These are phyloP conservation scores for Falco cherrug DNA, from an alignment of 2,797 vertebrate species.

Conservation along the genomic window DNA sequence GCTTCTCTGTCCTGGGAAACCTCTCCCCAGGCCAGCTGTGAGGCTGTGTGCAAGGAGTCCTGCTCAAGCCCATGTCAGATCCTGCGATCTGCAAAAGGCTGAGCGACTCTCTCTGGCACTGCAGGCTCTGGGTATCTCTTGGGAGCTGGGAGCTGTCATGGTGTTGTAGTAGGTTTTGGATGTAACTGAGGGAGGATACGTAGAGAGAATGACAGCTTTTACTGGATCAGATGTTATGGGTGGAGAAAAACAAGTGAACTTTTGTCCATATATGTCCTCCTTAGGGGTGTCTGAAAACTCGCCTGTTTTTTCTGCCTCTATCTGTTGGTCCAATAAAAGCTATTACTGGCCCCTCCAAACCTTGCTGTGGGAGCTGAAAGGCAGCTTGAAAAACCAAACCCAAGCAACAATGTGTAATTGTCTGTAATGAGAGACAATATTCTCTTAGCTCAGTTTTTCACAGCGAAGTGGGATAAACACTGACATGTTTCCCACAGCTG, in stretches of 20 bases:
- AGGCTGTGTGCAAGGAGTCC: background rate
- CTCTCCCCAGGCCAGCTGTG: background rate
- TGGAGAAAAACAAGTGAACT: constrained; percentile 12
- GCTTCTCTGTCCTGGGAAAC: background rate
- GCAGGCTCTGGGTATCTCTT: background rate
- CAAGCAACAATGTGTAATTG: background rate
- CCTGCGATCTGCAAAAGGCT: background rate
- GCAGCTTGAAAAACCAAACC: constrained; percentile 18
- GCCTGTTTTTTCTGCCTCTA: background rate
- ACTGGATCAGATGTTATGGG: background rate
- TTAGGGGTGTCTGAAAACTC: background rate
- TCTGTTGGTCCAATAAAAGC: background rate
- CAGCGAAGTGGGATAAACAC: background rate
- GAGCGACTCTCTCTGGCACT: accelerated
- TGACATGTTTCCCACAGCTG: constrained; percentile 10
- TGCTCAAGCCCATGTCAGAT: background rate
- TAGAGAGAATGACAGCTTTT: background rate
- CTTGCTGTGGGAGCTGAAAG: background rate
- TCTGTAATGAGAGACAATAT: constrained; percentile 20
- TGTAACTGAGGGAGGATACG: background rate
- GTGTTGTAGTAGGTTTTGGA: background rate
- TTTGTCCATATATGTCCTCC: constrained; percentile 2
- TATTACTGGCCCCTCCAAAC: background rate
- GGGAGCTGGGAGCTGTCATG: background rate
- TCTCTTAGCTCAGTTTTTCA: constrained; percentile 26